Base-by-base conservation (phyloP, 2,797 vertebrate species). In the Sternotherus odoratus region DNA sequence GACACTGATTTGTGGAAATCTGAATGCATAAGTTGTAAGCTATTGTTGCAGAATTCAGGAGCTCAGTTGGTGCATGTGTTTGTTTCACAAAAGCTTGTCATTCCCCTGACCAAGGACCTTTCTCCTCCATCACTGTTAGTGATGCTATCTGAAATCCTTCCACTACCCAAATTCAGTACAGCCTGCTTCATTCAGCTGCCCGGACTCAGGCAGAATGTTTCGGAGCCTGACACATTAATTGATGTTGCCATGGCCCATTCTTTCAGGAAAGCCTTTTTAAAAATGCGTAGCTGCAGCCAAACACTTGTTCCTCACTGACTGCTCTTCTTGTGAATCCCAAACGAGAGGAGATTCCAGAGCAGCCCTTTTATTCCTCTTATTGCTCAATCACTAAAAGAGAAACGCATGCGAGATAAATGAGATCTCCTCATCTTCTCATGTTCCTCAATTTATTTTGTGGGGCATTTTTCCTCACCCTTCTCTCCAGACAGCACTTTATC, bases 401-500 rank as follows among this genome's bases (percentile, higher is more conserved):
- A 92, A 82, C 0, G 5, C 39, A 6, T 7, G 57, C 26, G 95
- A 93, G 94, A 96, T 82, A 93, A 96, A 96, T 91, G 92, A 92
- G 92, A 87, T 87, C 86, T 93, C 88, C 60, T 94, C 3, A 26
- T 88, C 90, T 91, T 81, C 89, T 95, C 85, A 21, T 96, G 92
- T 94, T 94, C 94, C 95, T 94, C 95, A 89, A 93, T 97, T 96
- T 94, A 91, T 94, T 96, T 94, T 0, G 5, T 48, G 69, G 85
- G 87, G 79, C 77, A 79, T 83, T 88, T 95, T 96, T 96, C 90
- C 84, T 89, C 82, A 36, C 90, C 88, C 77, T 77, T 90, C 75
- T 94, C 93, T 88, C 85, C 90, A 89, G 91, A 91, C 85, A 96
- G 75, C 77, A 56, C 81, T 95, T 94, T 90, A 95, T 96, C 92